Evolutionary conservation across 2,113 vertebrate species (phyloP).

Genomic region (Cisticola juncidis): DNA sequence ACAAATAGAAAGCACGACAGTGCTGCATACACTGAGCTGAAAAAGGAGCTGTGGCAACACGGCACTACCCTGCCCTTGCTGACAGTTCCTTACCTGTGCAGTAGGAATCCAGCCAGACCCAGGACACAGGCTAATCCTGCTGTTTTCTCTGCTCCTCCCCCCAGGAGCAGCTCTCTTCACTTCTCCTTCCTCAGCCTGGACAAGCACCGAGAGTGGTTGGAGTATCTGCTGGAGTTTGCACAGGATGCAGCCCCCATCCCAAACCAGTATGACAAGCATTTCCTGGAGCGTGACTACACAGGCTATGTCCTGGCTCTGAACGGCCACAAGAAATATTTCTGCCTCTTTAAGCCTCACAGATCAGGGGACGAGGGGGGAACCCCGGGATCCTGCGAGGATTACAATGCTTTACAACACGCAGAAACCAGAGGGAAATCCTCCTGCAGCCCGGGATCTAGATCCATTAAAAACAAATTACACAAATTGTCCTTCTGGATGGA

Average conservation of each 20-base stretch:
- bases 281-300: constrained; percentile 85
- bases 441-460: constrained; percentile 73
- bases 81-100: neutral
- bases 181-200: constrained; percentile 97
- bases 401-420: constrained; percentile 64
- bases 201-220: constrained; percentile 93
- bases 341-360: constrained; percentile 92
- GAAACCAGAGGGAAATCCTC: constrained; percentile 74
- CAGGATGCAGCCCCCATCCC: constrained; percentile 85
- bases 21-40: neutral
- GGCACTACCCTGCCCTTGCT: neutral
- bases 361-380: constrained; percentile 77
- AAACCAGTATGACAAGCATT: constrained; percentile 85
- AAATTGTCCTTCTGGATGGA: constrained; percentile 96
- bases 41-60: neutral
- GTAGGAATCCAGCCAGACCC: neutral
- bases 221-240: constrained; percentile 85
- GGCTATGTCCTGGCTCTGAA: constrained; percentile 95
- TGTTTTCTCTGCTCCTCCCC: neutral
- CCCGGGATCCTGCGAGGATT: constrained; percentile 68
- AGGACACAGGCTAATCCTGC: rapidly evolving
- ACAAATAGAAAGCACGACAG: rapidly evolving
- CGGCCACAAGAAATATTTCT: constrained; percentile 96
- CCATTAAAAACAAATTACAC: constrained; percentile 90
- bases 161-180: constrained; percentile 89